Evolutionary conservation across 2,888 invertebrate genomes (phyloP).

Genomic region (Baronia brevicornis): DNA sequence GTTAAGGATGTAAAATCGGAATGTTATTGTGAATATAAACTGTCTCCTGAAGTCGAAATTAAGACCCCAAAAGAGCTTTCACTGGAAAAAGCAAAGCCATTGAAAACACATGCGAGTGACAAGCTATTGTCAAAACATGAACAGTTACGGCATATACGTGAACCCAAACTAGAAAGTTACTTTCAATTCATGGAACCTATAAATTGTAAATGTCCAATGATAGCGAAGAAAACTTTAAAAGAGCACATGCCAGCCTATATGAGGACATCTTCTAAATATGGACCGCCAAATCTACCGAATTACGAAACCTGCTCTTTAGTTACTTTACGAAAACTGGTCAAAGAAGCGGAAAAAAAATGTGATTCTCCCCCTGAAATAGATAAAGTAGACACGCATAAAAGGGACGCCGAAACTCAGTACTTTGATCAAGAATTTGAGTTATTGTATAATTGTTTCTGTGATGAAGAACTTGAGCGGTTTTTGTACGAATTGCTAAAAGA

Average conservation of each 20-base stretch:
- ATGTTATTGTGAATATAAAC: conserved; percentile 36
- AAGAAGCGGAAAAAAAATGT: conserved; percentile 28
- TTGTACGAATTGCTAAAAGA: conserved; percentile 14
- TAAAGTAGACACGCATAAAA: conserved; percentile 30
- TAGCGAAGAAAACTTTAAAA: conserved; percentile 44
- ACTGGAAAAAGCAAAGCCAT: too few relatives aligned
- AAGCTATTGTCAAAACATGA: conserved; percentile 31
- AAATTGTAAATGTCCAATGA: conserved; percentile 42
- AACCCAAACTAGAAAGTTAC: conserved; percentile 55
- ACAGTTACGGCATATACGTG: conserved; percentile 40
- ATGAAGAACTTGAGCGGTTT: conserved; percentile 28
- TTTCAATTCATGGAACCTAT: conserved; percentile 37
- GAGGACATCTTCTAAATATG: conserved; percentile 43
- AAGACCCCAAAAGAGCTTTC: too few relatives aligned
- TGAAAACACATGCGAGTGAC: too few relatives aligned
- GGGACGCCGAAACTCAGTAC: conserved; percentile 39
- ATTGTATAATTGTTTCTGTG: conserved; percentile 49
- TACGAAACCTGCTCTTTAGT: conserved; percentile 43
- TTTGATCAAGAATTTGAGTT: conserved; percentile 42
- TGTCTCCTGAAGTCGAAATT: conserved; percentile 40
- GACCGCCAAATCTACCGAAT: conserved; percentile 37
- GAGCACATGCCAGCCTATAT: conserved; percentile 58
- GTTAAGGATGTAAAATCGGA: conserved; percentile 30
- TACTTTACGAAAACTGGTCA: conserved; percentile 39
- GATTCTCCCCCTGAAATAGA: conserved; percentile 19